Evolutionary conservation across 2,113 vertebrate genomes (phyloP).

Genomic region (Oryzias curvinotus): DNA sequence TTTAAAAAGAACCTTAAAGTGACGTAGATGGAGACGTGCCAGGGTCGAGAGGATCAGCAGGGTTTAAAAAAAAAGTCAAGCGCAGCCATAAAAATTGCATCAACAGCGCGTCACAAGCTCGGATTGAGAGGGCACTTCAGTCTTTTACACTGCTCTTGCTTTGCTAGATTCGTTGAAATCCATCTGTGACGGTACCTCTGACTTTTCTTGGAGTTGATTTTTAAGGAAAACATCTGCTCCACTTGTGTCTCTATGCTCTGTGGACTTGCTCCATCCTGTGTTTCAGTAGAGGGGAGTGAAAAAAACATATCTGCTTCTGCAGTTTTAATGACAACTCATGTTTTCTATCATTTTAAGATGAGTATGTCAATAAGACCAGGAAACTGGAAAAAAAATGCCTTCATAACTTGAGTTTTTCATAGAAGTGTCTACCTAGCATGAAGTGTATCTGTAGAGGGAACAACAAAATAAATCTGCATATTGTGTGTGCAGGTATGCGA

Average conservation of each 20-base stretch:
- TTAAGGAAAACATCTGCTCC: constrained; percentile 31
- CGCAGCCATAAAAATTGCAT: constrained; percentile 39
- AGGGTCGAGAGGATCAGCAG: constrained; percentile 1
- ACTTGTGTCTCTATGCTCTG: constrained; percentile 18
- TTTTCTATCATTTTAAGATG: constrained; percentile 13
- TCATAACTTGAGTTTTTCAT: constrained; percentile 36
- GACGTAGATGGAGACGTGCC: constrained; percentile 7
- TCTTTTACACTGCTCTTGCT: background rate
- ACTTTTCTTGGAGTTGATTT: constrained; percentile 23
- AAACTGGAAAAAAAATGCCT: constrained; percentile 23
- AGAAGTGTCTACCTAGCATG: constrained; percentile 20
- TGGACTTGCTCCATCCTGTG: constrained; percentile 26
- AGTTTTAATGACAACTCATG: constrained; percentile 52
- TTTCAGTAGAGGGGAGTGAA: constrained; percentile 38
- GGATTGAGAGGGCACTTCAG: constrained; percentile 10
- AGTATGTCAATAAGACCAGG: constrained; percentile 13
- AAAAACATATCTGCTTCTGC: constrained; percentile 50
- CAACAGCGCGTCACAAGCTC: constrained; percentile 39
- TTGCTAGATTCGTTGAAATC: constrained; percentile 9
- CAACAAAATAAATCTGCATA: constrained; percentile 33
- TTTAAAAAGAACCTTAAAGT: constrained; percentile 9
- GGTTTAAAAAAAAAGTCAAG: constrained; percentile 22
- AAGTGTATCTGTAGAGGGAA: constrained; percentile 28
- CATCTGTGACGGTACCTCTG: constrained; percentile 16
- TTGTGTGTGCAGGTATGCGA: constrained; percentile 12